These are phyloP conservation scores for Drosophila mettleri DNA, from an alignment of 2,888 invertebrate genomes.

Conservation along the genomic window DNA sequence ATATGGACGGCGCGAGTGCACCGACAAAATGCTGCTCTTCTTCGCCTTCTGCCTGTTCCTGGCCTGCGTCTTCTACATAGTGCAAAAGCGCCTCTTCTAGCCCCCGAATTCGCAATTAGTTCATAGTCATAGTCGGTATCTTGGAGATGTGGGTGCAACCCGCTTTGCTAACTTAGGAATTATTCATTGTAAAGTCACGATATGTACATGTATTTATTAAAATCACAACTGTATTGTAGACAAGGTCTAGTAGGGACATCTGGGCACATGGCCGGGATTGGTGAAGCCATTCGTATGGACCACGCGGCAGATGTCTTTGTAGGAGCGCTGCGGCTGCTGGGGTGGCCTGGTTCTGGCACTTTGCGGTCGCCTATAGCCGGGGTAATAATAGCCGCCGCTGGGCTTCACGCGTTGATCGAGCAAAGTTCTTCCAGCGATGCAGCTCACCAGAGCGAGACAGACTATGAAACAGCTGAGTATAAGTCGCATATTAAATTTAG, in stretches of 20 bases:
- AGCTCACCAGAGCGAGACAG: constrained; percentile 3
- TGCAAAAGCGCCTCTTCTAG: constrained; percentile 94
- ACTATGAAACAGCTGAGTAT: constrained; percentile 12
- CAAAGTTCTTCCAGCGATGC: constrained; percentile 9
- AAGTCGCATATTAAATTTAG: constrained; percentile 11
- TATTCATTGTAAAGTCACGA: constrained; percentile 34
- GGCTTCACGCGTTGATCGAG: constrained; percentile 39
- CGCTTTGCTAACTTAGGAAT: constrained; percentile 47
- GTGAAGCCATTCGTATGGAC: constrained; percentile 75
- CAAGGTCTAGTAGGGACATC: constrained; percentile 70
- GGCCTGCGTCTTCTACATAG: constrained; percentile 95
- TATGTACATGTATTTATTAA: constrained; percentile 51
- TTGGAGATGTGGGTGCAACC: constrained; percentile 28
- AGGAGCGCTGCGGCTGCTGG: constrained; percentile 55
- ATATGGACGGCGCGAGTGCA: constrained; percentile 96
- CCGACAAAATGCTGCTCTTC: constrained; percentile 95
- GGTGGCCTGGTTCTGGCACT: neutral
- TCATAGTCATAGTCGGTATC: constrained; percentile 21
- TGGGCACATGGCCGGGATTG: constrained; percentile 74
- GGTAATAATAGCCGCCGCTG: constrained; percentile 41
- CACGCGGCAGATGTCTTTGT: constrained; percentile 78
- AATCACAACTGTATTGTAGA: constrained; percentile 10
- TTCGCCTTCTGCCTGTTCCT: constrained; percentile 95
- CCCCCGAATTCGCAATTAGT: neutral
- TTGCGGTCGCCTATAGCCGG: constrained; percentile 16